phyloP scores from a whole-genome alignment of 2,797 vertebrate genomes.

The Cercopithecus diana region DNA sequence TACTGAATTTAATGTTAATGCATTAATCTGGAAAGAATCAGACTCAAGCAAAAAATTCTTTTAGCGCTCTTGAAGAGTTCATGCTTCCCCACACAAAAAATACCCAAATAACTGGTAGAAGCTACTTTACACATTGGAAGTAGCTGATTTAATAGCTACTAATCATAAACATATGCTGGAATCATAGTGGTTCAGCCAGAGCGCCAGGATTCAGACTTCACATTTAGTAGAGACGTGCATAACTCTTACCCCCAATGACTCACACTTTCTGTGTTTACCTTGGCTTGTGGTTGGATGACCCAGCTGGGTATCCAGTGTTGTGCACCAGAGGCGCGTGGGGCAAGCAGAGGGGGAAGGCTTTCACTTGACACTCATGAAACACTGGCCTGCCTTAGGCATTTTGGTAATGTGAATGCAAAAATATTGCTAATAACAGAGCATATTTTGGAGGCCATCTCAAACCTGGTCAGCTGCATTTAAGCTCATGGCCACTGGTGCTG shows the following conservation, averaged over 20 bases:
- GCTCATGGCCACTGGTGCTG: constrained; percentile 62
- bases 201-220: background rate
- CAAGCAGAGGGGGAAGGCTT: constrained; percentile 64
- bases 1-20: background rate
- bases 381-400: constrained; percentile 70
- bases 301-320: background rate
- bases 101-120: background rate
- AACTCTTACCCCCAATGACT: background rate
- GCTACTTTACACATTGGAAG: background rate
- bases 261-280: background rate
- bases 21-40: background rate
- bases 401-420: constrained; percentile 73
- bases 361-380: constrained; percentile 51
- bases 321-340: background rate
- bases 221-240: background rate
- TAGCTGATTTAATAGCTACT: background rate
- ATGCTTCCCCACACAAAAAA: background rate
- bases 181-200: background rate
- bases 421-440: constrained; percentile 79
- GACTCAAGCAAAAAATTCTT: constrained; percentile 7
- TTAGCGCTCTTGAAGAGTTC: constrained; percentile 9
- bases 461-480: constrained; percentile 78
- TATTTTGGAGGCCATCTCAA: constrained; percentile 71
- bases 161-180: background rate
- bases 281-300: background rate